Conservation (phyloP, 2,888 invertebrate species). For the Melolontha melolontha region DNA sequence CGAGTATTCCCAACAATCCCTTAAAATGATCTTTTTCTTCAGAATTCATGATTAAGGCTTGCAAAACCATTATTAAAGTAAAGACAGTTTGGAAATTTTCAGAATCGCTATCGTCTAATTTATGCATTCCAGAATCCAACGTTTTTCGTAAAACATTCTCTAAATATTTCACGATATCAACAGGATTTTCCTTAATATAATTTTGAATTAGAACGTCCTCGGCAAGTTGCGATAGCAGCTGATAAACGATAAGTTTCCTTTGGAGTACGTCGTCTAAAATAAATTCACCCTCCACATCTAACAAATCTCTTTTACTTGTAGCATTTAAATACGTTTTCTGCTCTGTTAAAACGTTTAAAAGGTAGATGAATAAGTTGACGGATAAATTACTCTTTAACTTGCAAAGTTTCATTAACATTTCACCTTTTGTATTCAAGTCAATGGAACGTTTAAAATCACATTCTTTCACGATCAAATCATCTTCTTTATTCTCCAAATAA, state of each 20-base stretch:
- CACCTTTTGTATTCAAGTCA: slow-evolving; percentile 56
- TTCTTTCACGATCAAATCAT: slow-evolving; percentile 49
- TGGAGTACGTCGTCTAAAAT: slow-evolving; percentile 56
- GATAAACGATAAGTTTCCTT: slow-evolving; percentile 67
- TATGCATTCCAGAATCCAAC: slow-evolving; percentile 52
- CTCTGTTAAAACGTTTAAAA: slow-evolving; percentile 60
- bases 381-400: slow-evolving; percentile 55
- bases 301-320: slow-evolving; percentile 58
- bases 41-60: slow-evolving; percentile 52
- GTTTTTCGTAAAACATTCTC: slow-evolving; percentile 63
- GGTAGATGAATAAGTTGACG: slow-evolving; percentile 62
- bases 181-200: slow-evolving; percentile 65
- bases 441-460: slow-evolving; percentile 11
- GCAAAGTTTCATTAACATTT: slow-evolving; percentile 60
- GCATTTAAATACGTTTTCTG: slow-evolving; percentile 56
- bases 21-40: slow-evolving; percentile 56
- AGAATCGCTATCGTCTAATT: slow-evolving; percentile 51
- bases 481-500: slow-evolving; percentile 52
- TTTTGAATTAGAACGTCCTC: slow-evolving; percentile 65
- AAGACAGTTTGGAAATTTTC: slow-evolving; percentile 59
- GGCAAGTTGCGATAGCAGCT: slow-evolving; percentile 68
- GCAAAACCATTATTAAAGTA: slow-evolving; percentile 57
- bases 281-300: slow-evolving; percentile 64
- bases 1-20: slow-evolving; percentile 57
- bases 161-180: slow-evolving; percentile 67